Evolutionary conservation across 2,113 vertebrate species (phyloP).

Genomic region (Leucopternis melanops): DNA sequence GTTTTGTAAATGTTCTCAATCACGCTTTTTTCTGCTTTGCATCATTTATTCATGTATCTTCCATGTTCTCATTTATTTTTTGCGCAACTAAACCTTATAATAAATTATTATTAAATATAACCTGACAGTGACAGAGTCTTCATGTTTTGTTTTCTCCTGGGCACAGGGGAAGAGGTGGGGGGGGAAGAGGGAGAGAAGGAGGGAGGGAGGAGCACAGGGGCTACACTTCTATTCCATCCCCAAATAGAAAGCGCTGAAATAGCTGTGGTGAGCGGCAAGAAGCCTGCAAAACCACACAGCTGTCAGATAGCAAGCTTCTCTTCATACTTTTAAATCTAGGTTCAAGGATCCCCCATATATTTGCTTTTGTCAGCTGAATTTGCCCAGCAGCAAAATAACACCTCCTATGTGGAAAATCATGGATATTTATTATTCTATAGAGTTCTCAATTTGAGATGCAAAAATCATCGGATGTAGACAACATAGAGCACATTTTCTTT

Average conservation of each 20-base stretch:
- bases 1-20: constrained; percentile 23
- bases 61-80: constrained; percentile 44
- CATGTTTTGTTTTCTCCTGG: neutral
- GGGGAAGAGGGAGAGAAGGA: neutral
- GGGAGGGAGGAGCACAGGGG: neutral
- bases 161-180: neutral
- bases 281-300: neutral
- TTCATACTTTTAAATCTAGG: neutral
- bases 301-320: neutral
- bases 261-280: neutral
- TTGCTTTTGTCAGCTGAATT: constrained; percentile 8
- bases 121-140: neutral
- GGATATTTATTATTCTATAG: neutral
- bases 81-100: constrained; percentile 43
- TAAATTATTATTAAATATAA: constrained; percentile 59
- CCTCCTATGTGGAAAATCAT: neutral
- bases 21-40: constrained; percentile 25
- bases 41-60: constrained; percentile 25
- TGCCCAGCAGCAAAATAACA: neutral
- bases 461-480: neutral
- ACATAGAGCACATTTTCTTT: neutral
- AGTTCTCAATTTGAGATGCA: neutral
- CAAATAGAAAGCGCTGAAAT: neutral
- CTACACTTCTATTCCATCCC: neutral
- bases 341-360: neutral